Percentiles rank a stretch among this genome's conserved stretches.
These are phyloP conservation scores for human (Homo sapiens) DNA, from an alignment of 2,113 vertebrate species.

Conservation along the genomic window DNA sequence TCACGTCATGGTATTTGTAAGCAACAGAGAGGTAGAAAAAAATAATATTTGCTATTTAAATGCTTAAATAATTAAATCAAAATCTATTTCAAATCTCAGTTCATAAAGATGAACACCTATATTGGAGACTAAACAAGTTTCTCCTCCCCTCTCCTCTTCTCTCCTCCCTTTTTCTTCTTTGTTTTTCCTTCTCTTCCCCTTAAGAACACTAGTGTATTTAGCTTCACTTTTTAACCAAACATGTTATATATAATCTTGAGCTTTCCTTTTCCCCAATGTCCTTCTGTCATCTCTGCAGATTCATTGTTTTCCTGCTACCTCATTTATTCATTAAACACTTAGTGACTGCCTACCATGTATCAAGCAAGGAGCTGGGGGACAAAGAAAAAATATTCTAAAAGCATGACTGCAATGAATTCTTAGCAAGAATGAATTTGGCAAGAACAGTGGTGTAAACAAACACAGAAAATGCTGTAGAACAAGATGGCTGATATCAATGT, in stretches of 20 bases:
- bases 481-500: background rate
- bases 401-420: background rate
- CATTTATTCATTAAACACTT: background rate
- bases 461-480: background rate
- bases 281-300: background rate
- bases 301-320: background rate
- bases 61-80: slow-evolving; percentile 8
- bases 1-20: background rate
- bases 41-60: slow-evolving; percentile 29
- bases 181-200: background rate
- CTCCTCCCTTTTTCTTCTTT: background rate
- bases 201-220: background rate
- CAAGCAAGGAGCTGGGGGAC: background rate
- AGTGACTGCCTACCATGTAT: background rate
- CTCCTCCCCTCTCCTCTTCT: background rate
- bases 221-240: background rate
- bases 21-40: background rate
- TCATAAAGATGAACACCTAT: background rate
- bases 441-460: background rate
- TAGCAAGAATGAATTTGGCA: background rate
- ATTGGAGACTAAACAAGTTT: background rate
- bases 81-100: background rate
- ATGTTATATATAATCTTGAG: background rate
- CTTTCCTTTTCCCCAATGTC: background rate
- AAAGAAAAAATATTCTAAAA: background rate